phyloP scores from a whole-genome alignment of 53 echinoderm and acorn worm genomes.

The Hippasteria phrygiana region DNA sequence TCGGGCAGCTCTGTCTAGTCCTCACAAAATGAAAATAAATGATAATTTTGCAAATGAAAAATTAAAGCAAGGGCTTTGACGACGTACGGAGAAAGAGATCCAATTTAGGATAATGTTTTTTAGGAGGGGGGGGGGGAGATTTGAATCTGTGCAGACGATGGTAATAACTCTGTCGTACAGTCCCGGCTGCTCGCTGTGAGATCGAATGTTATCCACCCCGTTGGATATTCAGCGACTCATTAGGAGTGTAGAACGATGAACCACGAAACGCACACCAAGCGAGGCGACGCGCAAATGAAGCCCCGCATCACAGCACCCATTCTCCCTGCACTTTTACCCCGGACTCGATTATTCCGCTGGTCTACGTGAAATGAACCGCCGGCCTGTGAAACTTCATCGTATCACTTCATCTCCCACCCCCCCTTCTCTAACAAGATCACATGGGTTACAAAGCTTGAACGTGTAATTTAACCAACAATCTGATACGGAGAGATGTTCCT shows the following conservation, averaged over 20 bases:
- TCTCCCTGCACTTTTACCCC: constrained; percentile 53
- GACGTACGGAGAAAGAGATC: constrained; percentile 35
- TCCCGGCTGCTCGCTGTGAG: neutral
- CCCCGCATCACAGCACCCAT: constrained; percentile 47
- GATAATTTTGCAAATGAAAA: constrained; percentile 62
- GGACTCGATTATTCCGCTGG: constrained; percentile 28
- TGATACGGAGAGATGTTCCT: constrained; percentile 60
- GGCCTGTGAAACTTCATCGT: constrained; percentile 34
- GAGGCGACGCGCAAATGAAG: neutral
- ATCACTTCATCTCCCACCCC: constrained; percentile 18
- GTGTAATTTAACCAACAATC: constrained; percentile 68
- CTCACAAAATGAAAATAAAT: constrained; percentile 62
- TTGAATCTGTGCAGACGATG: neutral
- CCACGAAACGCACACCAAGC: constrained; percentile 42
- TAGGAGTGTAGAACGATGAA: neutral
- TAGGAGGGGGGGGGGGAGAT: neutral
- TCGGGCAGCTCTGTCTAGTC: constrained; percentile 24
- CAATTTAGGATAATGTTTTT: constrained; percentile 30
- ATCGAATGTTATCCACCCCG: constrained; percentile 43
- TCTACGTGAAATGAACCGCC: constrained; percentile 24
- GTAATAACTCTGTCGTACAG: neutral
- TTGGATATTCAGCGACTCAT: constrained; percentile 24
- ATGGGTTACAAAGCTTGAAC: constrained; percentile 66
- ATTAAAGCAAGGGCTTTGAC: constrained; percentile 29
- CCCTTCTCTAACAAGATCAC: constrained; percentile 50